Conservation (phyloP, 2,888 invertebrate species). For the Augochlorella aurata region DNA sequence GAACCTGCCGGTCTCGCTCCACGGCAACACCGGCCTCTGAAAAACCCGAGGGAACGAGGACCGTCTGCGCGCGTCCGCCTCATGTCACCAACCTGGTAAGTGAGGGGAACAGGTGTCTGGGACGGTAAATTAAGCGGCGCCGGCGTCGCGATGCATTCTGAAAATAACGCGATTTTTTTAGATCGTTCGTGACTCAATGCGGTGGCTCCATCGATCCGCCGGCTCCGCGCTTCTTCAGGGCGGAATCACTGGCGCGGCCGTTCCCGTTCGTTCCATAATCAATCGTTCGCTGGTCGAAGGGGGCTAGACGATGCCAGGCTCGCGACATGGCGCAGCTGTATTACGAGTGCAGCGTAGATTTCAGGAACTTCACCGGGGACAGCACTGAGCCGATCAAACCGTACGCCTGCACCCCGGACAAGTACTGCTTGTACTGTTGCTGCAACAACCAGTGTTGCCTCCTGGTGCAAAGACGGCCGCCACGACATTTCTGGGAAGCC, state of each 20-base stretch:
- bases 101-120: constrained; percentile 45
- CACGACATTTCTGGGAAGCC: constrained; percentile 77
- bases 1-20: constrained; percentile 7
- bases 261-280: neutral
- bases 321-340: constrained; percentile 71
- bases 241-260: neutral
- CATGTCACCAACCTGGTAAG: constrained; percentile 40
- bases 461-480: constrained; percentile 74
- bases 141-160: constrained; percentile 38
- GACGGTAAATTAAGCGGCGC: constrained; percentile 48
- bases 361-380: constrained; percentile 61
- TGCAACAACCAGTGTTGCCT: constrained; percentile 76
- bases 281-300: neutral
- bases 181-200: constrained; percentile 43
- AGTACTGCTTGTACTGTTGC: constrained; percentile 76
- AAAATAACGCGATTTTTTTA: constrained; percentile 59
- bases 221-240: neutral
- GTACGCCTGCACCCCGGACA: constrained; percentile 72
- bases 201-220: constrained; percentile 42
- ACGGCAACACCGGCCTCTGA: neutral
- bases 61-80: constrained; percentile 2
- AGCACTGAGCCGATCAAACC: constrained; percentile 53
- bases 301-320: constrained; percentile 19
- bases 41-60: neutral
- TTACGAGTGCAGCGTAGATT: constrained; percentile 73